Evolutionary conservation across 1,140 invertebrate genomes (phyloP).

Genomic region (Drosophila nebulosa): DNA sequence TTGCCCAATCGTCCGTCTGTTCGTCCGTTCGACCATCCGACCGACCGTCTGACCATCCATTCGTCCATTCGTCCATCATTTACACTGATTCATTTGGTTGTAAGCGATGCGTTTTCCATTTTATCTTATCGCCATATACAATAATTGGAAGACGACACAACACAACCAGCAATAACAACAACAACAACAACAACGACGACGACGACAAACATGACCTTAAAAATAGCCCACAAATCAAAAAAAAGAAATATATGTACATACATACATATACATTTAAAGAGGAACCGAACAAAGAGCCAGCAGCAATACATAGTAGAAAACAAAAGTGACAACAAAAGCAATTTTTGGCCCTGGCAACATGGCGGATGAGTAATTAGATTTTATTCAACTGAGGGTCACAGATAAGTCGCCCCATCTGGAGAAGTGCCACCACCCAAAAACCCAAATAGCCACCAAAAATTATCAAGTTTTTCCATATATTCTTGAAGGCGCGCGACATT

Average conservation of each 20-base stretch:
- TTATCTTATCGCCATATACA: constrained; percentile 59
- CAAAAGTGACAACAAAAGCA: constrained; percentile 9
- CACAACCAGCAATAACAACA: too few species aligned
- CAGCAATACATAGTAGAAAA: neutral
- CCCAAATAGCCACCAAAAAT: too few species aligned
- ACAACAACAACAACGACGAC: neutral
- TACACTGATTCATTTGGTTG: constrained; percentile 28
- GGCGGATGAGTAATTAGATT: constrained; percentile 46
- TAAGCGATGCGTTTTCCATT: constrained; percentile 40
- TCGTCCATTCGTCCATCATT: neutral
- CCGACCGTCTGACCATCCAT: neutral
- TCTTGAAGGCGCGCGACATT: too few species aligned
- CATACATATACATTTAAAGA: neutral
- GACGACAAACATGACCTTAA: constrained; percentile 50
- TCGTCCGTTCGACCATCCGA: neutral
- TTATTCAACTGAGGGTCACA: constrained; percentile 6
- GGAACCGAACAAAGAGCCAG: constrained; percentile 3
- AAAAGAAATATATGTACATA: neutral
- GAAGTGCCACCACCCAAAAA: neutral
- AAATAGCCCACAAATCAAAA: constrained; percentile 44
- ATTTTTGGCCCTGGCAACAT: constrained; percentile 4
- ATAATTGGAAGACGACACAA: constrained; percentile 52
- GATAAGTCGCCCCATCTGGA: neutral
- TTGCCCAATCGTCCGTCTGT: too few species aligned
- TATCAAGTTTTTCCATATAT: neutral